Base-by-base conservation (phyloP, 2,797 vertebrate genomes). In the Crenichthys baileyi region DNA sequence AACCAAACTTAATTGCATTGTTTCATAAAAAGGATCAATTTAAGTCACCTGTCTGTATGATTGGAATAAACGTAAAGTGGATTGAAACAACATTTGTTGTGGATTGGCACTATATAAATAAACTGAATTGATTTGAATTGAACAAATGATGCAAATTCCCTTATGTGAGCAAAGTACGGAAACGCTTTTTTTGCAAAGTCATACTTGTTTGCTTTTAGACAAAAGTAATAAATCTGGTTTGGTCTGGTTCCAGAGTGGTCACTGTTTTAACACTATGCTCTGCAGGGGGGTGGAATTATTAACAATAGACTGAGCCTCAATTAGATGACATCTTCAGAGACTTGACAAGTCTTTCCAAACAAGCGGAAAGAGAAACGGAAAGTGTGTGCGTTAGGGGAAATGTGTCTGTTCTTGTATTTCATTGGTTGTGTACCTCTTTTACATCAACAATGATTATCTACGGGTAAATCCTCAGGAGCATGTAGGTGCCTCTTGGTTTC, bases 241-340 rank as follows among this genome's bases (percentile, higher is more conserved):
- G 73, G 20, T 3, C 26, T 58, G 51, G 71, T 83, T 79, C 48
- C 44, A 24, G 20, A 22, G 50, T 56, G 0, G 22, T 72, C 71
- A 20, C 13, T 81, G 24, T 90, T 91, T 89, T 81, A 85, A 81
- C 80, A 68, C 26, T 12, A 0, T 13, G 7, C 39, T 80, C 88
- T 85, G 55, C 22, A 11, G 12, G 79, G 87, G 75, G 29, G 79
- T 87, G 91, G 73, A 91, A 93, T 94, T 92, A 92, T 91, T 89
- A 85, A 92, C 90, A 83, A 72, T 63, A 72, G 87, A 79, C 80
- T 73, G 81, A 83, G 46, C 85, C 78, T 90, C 89, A 90, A 89
- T 92, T 90, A 93, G 74, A 70, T n/a, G 46, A 46, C 78, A 82
- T 88, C 93, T 89, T 83, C 61, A 79, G 93, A 90, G 92, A 90